A percentile compares a stretch with the other conserved stretches of the same genome.
phyloP scores from a whole-genome alignment of 2,888 invertebrate genomes.

The Cheilosia vulpina region DNA sequence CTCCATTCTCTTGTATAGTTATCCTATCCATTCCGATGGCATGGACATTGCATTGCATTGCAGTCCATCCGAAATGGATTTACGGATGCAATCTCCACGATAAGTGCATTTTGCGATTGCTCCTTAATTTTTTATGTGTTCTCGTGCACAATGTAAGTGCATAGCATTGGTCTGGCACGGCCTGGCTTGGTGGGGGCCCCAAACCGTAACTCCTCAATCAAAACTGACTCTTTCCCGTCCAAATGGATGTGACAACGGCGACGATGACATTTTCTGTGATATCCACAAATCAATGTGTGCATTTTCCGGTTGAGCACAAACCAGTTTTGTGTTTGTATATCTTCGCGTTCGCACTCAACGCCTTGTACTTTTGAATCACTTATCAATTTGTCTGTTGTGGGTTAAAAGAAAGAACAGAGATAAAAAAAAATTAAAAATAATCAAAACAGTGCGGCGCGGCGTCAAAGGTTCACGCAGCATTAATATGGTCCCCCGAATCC shows the following conservation, averaged over 20 bases:
- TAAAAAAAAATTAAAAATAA: slow-evolving; percentile 50
- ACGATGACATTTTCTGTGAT: slow-evolving; percentile 25
- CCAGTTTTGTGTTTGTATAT: slow-evolving; percentile 48
- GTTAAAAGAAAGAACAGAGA: slow-evolving; percentile 39
- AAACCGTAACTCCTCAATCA: slow-evolving; percentile 58
- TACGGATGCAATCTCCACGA: slow-evolving; percentile 72
- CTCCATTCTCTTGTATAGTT: slow-evolving; percentile 20
- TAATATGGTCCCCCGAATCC: slow-evolving; percentile 60
- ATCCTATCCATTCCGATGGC: too few relatives aligned
- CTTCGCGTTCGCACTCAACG: slow-evolving; percentile 21
- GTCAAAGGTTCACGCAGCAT: slow-evolving; percentile 62
- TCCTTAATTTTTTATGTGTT: slow-evolving; percentile 72
- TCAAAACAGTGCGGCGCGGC: slow-evolving; percentile 71
- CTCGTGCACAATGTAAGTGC: slow-evolving; percentile 65
- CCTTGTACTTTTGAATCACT: slow-evolving; percentile 55
- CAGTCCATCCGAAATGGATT: slow-evolving; percentile 68
- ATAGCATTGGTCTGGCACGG: slow-evolving; percentile 11
- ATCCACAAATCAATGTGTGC: slow-evolving; percentile 64
- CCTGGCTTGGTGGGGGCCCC: background rate
- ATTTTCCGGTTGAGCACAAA: slow-evolving; percentile 61
- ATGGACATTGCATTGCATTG: slow-evolving; percentile 25
- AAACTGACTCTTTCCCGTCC: slow-evolving; percentile 40
- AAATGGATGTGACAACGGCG: background rate
- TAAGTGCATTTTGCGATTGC: slow-evolving; percentile 75
- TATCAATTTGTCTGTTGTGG: slow-evolving; percentile 69